Evolutionary conservation across 2,113 vertebrate species (phyloP).

Genomic region (Ahaetulla prasina): DNA sequence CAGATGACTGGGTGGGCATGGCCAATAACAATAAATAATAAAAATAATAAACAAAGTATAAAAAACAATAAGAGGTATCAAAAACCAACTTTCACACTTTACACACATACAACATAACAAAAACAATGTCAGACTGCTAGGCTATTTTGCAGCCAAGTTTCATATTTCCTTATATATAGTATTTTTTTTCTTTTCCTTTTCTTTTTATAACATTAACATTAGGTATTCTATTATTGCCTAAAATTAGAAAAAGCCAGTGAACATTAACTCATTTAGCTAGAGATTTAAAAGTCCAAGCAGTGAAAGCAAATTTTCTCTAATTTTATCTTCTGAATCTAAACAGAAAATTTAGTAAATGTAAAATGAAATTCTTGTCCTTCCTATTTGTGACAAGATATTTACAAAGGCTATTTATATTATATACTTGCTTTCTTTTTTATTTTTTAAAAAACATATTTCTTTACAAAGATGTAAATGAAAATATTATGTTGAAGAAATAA

Average conservation of each 20-base stretch:
- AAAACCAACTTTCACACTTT: no score
- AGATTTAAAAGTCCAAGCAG: conserved; percentile 1
- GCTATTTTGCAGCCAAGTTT: not conserved
- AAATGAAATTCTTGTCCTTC: conserved; percentile 18
- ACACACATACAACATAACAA: no score
- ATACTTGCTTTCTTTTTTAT: conserved; percentile 8
- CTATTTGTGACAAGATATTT: conserved; percentile 1
- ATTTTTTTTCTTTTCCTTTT: conserved; percentile 26
- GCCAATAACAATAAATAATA: no score
- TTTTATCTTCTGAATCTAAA: not conserved
- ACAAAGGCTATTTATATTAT: conserved; percentile 22
- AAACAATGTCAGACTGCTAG: conserved; percentile 6
- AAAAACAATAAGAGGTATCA: no score
- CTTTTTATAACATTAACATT: conserved; percentile 14
- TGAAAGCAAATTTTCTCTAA: not conserved
- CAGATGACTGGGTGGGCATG: no score
- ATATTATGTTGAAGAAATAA: conserved; percentile 24
- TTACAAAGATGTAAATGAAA: conserved; percentile 18
- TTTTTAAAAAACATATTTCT: conserved; percentile 13
- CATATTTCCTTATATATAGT: conserved; percentile 3
- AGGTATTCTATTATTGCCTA: conserved; percentile 17
- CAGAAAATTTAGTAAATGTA: not conserved
- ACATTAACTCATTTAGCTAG: conserved; percentile 15
- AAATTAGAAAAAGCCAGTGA: conserved; percentile 1
- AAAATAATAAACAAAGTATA: no score